Evolutionary conservation across 1,140 invertebrate species (phyloP), one percentile per base, ranked within the genome.

Genomic region (Trachelipus rathkii): DNA sequence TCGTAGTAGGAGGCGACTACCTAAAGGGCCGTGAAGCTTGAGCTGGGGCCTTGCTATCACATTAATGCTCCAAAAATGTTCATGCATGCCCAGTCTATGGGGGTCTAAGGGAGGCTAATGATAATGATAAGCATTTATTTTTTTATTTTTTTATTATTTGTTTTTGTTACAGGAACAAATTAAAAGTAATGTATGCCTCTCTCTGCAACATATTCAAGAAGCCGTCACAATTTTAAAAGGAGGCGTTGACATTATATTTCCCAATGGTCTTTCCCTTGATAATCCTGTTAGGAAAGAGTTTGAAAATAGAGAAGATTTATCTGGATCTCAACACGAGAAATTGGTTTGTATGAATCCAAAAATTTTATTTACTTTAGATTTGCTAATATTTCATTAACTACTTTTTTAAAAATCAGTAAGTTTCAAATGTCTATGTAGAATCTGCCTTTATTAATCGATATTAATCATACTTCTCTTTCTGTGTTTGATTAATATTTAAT

Each of bases 251-350:
- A 96, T 97, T 74, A 94, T 95, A 7, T 98, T 97, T 86, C 96
- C 95, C 0, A 96, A 95, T 92, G 92, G 92, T 79, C 86, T 98
- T 53, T 95, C 96, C 0, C 94, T 94, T 0, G 91, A 97, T 84
- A 95, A 97, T 82, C 89, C 91, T 4, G 93, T 97, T 78, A 87
- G 91, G 19, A 89, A 91, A 86, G 95, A 97, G 86, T 90, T 97
- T 80, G 92, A 95, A 82, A 96, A 96, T 82, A 91, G 89, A 43
- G 95, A 97, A 85, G 93, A 96, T 86, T 85, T 97, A 2, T 85
- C 84, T 73, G 95, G 95, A 3, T 96, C 93, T 44, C 95, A 97
- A 83, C 90, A 50, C 10, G n/a, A 73, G n/a, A 81, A 75, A 72
- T n/a, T 53, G 67, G 75, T 79, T 23, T 46, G 73, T 75, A 10